These are phyloP conservation scores for Sialis fuliginosa DNA, from an alignment of 2,888 invertebrate species.

Conservation along the genomic window DNA sequence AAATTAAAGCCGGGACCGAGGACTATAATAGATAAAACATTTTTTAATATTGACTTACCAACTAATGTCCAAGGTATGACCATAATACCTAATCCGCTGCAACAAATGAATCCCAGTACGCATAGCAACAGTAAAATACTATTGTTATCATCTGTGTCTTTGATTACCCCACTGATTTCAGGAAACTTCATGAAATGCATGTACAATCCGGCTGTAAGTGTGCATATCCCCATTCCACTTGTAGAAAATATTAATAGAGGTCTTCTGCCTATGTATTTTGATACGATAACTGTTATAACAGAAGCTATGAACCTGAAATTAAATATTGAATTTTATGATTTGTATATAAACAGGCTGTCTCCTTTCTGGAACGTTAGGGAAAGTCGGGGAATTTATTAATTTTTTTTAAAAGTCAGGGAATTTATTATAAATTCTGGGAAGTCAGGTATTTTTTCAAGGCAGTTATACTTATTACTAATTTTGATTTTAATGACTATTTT, in stretches of 20 bases:
- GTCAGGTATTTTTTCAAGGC: too few species aligned
- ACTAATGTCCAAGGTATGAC: constrained; percentile 41
- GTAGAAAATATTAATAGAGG: constrained; percentile 30
- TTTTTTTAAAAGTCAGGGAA: too few species aligned
- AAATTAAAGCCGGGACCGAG: background rate
- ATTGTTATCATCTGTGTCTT: constrained; percentile 15
- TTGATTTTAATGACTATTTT: too few species aligned
- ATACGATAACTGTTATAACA: constrained; percentile 27
- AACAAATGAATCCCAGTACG: constrained; percentile 31
- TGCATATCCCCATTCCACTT: constrained; percentile 31
- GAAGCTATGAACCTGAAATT: constrained; percentile 29
- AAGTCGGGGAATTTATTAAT: too few species aligned
- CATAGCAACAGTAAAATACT: constrained; percentile 26
- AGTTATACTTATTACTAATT: too few species aligned
- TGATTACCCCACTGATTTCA: constrained; percentile 14
- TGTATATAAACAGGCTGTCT: too few species aligned
- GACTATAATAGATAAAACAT: background rate
- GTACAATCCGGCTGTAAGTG: constrained; percentile 15
- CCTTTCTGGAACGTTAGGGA: too few species aligned
- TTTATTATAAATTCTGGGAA: too few species aligned
- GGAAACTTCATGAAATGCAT: constrained; percentile 14
- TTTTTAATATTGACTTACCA: constrained; percentile 12
- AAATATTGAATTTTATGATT: constrained; percentile 5
- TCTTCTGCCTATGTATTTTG: constrained; percentile 30
- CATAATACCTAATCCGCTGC: constrained; percentile 32